These are phyloP conservation scores for Entelurus aequoreus DNA, from an alignment of 2,113 vertebrate genomes.

Conservation along the genomic window DNA sequence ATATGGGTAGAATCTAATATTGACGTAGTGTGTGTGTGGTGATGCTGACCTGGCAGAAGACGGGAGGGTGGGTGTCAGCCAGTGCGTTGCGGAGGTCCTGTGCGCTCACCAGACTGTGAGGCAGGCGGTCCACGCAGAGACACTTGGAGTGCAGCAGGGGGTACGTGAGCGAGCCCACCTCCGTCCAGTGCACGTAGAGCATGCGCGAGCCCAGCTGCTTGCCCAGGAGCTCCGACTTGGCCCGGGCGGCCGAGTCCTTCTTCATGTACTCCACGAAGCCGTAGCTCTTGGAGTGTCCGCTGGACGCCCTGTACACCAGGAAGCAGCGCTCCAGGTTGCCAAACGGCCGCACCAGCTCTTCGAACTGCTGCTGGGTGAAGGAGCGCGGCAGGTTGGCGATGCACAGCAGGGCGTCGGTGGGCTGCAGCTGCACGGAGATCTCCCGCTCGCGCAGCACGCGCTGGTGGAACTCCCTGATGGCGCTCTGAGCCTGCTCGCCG, in stretches of 20 bases:
- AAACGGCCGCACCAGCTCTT: conserved; percentile 88
- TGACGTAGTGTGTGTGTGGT: not conserved
- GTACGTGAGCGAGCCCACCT: conserved; percentile 80
- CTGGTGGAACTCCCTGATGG: conserved; percentile 82
- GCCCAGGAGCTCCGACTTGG: conserved; percentile 87
- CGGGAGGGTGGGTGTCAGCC: conserved; percentile 63
- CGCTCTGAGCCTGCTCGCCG: conserved; percentile 85
- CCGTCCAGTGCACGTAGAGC: conserved; percentile 92
- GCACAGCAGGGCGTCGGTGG: conserved; percentile 85
- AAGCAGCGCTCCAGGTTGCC: conserved; percentile 92
- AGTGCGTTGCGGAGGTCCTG: conserved; percentile 74
- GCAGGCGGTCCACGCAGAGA: conserved; percentile 83
- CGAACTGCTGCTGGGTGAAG: conserved; percentile 86
- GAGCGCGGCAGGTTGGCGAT: conserved; percentile 85
- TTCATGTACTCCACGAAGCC: conserved; percentile 97
- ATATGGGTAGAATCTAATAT: not conserved
- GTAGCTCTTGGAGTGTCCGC: conserved; percentile 87
- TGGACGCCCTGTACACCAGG: conserved; percentile 79
- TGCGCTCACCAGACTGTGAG: conserved; percentile 70
- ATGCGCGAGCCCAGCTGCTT: conserved; percentile 85
- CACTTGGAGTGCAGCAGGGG: conserved; percentile 83
- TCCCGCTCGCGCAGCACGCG: conserved; percentile 80
- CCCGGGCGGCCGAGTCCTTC: conserved; percentile 87
- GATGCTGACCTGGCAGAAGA: conserved; percentile 84
- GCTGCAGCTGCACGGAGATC: conserved; percentile 88